A percentile compares a stretch with the other conserved stretches of the same genome.
phyloP scores from a whole-genome alignment of 1,140 invertebrate genomes.

The Danaus plexippus region DNA sequence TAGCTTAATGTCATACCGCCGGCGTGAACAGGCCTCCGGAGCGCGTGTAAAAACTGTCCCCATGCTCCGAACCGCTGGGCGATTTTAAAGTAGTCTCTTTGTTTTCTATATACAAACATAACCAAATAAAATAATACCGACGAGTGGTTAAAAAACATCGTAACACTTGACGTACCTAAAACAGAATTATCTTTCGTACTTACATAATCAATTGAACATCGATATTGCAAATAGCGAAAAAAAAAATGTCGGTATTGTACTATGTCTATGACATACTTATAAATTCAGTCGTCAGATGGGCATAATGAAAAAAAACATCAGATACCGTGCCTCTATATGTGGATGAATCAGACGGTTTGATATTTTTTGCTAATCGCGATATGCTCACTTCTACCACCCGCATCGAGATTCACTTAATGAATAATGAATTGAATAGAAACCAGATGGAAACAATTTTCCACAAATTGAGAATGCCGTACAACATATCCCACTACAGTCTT shows the following conservation, averaged over 20 bases:
- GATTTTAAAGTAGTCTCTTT: too few species aligned
- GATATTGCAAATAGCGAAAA: too few species aligned
- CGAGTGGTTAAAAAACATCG: too few species aligned
- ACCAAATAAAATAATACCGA: too few species aligned
- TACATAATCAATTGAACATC: too few species aligned
- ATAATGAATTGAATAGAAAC: slow-evolving; percentile 40
- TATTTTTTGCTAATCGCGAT: slow-evolving; percentile 38
- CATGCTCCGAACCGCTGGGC: slow-evolving; percentile 20
- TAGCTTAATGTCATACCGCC: slow-evolving; percentile 43
- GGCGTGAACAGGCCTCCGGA: slow-evolving; percentile 51
- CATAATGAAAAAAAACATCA: slow-evolving; percentile 30
- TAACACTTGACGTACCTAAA: too few species aligned
- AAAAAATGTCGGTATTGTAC: too few species aligned
- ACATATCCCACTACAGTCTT: too few species aligned
- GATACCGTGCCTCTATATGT: slow-evolving; percentile 30
- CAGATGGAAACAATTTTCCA: slow-evolving; percentile 32
- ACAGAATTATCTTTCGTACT: too few species aligned
- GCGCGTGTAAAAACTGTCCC: slow-evolving; percentile 51
- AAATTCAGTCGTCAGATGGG: slow-evolving; percentile 19
- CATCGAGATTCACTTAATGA: slow-evolving; percentile 41
- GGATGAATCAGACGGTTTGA: slow-evolving; percentile 27
- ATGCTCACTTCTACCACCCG: slow-evolving; percentile 42
- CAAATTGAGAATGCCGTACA: not conserved
- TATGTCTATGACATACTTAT: slow-evolving; percentile 6
- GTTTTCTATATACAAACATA: too few species aligned